Conservation (phyloP, 2,888 invertebrate species). For the Sclerodermus sp. region DNA sequence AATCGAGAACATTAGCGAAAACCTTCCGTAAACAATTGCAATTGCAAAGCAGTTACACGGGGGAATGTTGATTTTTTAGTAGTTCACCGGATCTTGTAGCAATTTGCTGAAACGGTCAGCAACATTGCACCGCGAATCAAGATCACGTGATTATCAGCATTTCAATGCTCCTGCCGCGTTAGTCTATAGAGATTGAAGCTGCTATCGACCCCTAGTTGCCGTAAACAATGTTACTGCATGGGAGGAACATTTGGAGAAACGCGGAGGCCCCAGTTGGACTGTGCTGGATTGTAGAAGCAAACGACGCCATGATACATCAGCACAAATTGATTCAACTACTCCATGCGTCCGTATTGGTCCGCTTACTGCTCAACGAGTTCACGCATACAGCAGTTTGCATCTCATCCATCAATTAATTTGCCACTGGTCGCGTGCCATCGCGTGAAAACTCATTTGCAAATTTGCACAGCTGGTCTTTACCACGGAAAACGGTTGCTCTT, state of each 20-base stretch:
- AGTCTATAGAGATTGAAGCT: constrained; percentile 4
- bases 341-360: constrained; percentile 6
- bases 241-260: no score
- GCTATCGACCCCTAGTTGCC: constrained; percentile 12
- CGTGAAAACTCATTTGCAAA: constrained; percentile 5
- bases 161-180: constrained; percentile 23
- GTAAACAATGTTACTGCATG: constrained; percentile 20
- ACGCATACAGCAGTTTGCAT: constrained; percentile 10
- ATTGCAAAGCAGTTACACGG: no score
- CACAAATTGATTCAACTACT: constrained; percentile 34
- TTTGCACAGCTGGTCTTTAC: background rate
- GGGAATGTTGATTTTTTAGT: no score
- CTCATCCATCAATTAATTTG: constrained; percentile 26
- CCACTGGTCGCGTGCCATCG: constrained; percentile 4
- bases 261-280: constrained; percentile 13
- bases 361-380: constrained; percentile 12
- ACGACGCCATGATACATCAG: constrained; percentile 38
- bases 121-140: constrained; percentile 24
- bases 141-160: constrained; percentile 31
- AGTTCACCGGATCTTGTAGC: no score
- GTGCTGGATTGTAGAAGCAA: constrained; percentile 35
- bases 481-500: no score
- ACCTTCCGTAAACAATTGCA: no score
- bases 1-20: no score
- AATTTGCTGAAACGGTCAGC: no score